Evolutionary conservation across 1,140 invertebrate species (phyloP), one percentile per base, ranked within the genome.

Genomic region (Mizuhopecten yessoensis): DNA sequence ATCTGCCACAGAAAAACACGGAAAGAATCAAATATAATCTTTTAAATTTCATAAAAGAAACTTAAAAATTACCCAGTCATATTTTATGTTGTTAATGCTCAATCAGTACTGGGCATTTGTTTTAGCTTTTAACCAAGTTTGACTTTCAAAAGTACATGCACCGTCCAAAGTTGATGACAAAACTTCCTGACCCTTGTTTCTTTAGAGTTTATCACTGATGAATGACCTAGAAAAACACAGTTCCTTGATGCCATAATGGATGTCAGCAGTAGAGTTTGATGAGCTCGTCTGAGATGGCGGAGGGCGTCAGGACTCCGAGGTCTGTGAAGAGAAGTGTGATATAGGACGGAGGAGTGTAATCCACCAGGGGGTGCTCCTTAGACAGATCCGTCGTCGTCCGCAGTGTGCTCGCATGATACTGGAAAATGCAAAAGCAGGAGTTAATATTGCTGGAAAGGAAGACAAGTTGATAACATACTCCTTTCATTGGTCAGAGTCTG

Each of bases 291-390:
- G 99, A 99, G 20, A 99, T 98, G 92, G 99, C 99, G 0, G 99
- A 99, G 0, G 99, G 98, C 9, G 99, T 99, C 23, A 99, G 97
- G 92, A 99, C 98, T 20, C 99, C 99, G 42, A 99, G 96, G 97
- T 99, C 99, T 0, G 99, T 99, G 95, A 99, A 98, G 13, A 99
- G 97, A 20, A 99, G 96, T 0, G 98, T 99, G 15, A 99, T 99
- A 94, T 98, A 99, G 5, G 98, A 97, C 0, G 99, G 99, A 2
- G 99, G 99, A 0, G 99, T 99, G 95, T 99, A 99, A 96, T 99
- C 99, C 0, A 99, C 98, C 33, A 98, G 95, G 0, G 99, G 99
- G 96, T 99, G 98, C 94, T 98, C 97, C 93, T 98, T 97, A 20
- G 96, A 97, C 2, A 98, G 96, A 95, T 98, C 97, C 90, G 91